Percentiles rank a stretch among this genome's conserved stretches.
Evolutionary conservation across 2,797 vertebrate genomes (phyloP).

Genomic region (Sylvia borin): DNA sequence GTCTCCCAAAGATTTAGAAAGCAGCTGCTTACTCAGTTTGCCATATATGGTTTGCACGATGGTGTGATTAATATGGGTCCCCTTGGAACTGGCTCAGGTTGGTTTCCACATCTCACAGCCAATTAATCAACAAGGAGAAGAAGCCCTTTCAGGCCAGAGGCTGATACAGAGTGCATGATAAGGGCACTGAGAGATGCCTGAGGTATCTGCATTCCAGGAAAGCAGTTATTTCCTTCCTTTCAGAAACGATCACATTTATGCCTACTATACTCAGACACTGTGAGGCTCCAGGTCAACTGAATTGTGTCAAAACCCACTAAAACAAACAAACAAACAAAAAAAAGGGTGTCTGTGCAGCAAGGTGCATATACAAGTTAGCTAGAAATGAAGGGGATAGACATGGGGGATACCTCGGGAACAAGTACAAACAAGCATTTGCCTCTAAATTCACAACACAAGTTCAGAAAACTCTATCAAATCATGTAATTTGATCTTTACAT

Average conservation of each 20-base stretch:
- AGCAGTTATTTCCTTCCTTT: not conserved
- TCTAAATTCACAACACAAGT: not conserved
- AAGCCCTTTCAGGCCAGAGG: not conserved
- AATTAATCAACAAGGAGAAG: slow-evolving; percentile 24
- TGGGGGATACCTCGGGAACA: rapidly evolving
- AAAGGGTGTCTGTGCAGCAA: not conserved
- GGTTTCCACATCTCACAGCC: slow-evolving; percentile 19
- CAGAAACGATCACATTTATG: not conserved
- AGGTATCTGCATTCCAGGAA: not conserved
- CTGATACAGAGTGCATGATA: not conserved
- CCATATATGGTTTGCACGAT: slow-evolving; percentile 11
- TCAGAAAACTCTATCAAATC: not conserved
- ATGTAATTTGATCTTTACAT: not conserved
- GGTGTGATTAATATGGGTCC: not conserved
- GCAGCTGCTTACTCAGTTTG: not conserved
- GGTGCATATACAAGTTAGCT: not conserved
- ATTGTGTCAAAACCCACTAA: not conserved
- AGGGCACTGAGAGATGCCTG: not conserved
- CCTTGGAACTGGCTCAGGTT: slow-evolving; percentile 21
- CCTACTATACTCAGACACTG: not conserved
- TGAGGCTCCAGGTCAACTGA: not conserved
- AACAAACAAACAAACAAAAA: not conserved
- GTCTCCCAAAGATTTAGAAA: not conserved
- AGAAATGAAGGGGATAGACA: not conserved
- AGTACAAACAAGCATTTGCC: not conserved